Percentiles rank a stretch among this genome's conserved stretches.
These are phyloP conservation scores for Hippasteria phrygiana DNA, from an alignment of 53 echinoderm and acorn worm species.

Conservation along the genomic window DNA sequence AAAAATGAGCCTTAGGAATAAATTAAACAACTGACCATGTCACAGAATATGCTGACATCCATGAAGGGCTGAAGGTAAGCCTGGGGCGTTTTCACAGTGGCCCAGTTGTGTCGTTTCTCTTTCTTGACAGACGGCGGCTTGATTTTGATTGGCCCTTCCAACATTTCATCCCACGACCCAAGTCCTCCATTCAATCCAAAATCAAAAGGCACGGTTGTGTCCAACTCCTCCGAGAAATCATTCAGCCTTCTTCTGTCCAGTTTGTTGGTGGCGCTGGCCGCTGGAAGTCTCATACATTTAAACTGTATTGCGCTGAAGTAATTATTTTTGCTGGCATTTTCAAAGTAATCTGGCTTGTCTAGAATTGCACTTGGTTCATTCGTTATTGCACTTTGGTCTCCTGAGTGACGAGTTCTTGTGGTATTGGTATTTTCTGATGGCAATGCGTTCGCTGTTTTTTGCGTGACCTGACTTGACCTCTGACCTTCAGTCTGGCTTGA, in stretches of 20 bases:
- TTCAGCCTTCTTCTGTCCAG: not conserved
- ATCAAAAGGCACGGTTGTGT: too few species aligned
- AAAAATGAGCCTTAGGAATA: not conserved
- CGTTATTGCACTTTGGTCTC: slow-evolving; percentile 36
- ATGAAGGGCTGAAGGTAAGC: slow-evolving; percentile 60
- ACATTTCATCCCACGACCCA: not conserved
- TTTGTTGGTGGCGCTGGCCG: not conserved
- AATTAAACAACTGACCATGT: slow-evolving; percentile 48
- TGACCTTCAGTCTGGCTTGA: slow-evolving; percentile 1
- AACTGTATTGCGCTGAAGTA: not conserved
- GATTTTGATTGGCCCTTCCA: not conserved
- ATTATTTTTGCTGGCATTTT: not conserved
- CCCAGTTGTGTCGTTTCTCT: slow-evolving; percentile 38
- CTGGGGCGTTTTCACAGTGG: slow-evolving; percentile 43
- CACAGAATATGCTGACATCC: slow-evolving; percentile 65
- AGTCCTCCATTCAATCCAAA: not conserved
- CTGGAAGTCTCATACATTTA: not conserved
- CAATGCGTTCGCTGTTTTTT: not conserved
- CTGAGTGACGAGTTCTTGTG: not conserved
- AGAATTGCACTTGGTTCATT: slow-evolving; percentile 28
- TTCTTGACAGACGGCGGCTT: not conserved
- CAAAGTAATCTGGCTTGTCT: not conserved
- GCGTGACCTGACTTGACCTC: not conserved
- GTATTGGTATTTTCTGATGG: not conserved
- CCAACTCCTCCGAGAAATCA: not conserved